These are phyloP conservation scores for Saxicola maurus DNA, from an alignment of 2,797 vertebrate genomes.

Conservation along the genomic window DNA sequence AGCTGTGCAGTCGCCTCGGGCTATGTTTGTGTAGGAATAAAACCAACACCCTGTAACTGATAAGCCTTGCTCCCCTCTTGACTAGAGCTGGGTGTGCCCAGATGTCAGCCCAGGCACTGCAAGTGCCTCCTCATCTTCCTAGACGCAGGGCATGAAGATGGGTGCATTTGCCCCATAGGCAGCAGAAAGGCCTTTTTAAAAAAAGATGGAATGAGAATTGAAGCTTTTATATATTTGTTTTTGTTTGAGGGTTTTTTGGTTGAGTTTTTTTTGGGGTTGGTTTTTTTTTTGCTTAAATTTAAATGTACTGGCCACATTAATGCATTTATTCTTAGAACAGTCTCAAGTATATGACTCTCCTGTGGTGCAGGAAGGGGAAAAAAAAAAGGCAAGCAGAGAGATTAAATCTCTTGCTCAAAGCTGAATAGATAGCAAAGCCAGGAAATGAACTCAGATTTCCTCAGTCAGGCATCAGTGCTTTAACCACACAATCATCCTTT, in stretches of 20 bases:
- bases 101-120: background rate
- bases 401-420: constrained; percentile 1
- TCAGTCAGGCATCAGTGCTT: background rate
- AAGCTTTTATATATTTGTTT: background rate
- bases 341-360: background rate
- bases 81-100: background rate
- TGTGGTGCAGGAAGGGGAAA: background rate
- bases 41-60: background rate
- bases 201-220: background rate
- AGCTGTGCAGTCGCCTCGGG: rapidly evolving
- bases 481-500: background rate
- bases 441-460: constrained; percentile 48
- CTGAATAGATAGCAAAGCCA: background rate
- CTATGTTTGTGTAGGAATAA: background rate
- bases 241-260: too few species aligned
- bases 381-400: background rate
- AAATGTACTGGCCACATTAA: background rate
- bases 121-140: background rate
- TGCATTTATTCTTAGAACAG: constrained; percentile 16
- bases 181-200: background rate
- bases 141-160: rapidly evolving
- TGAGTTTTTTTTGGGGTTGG: too few species aligned
- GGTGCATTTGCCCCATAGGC: background rate
- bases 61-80: background rate
- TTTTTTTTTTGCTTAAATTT: background rate